Evolutionary conservation across 2,888 invertebrate species (phyloP), one percentile per base, ranked within the genome.

Genomic region (Leptinotarsa peninsularis): DNA sequence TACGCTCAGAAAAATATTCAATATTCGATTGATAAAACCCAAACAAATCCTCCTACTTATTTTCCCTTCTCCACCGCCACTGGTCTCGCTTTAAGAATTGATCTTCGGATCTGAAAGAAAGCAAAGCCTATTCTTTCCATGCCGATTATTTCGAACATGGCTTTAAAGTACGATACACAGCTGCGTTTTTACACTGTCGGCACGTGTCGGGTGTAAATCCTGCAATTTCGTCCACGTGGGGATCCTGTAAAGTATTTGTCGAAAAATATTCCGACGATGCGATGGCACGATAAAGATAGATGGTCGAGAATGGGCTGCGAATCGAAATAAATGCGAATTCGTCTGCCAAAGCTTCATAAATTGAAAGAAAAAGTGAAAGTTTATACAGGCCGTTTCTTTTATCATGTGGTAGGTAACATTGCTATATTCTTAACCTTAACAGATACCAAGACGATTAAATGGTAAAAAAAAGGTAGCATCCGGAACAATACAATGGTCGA

Each of bases 121-220:
- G 58, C 58, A 58, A 58, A 23, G 58, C 58, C 27, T 54, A 58
- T 21, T 58, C 23, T 58, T 58, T 58, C 58, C 21, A 15, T 21
- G 58, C 58, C 58, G 58, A 58, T 58, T 58, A 21, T 58, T 15
- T 27, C 27, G 23, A 4, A 58, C 58, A 58, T 17, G 27, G 58
- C 23, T 58, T 58, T 58, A 27, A 58, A 58, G 15, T 58, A 21
- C 58, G 23, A 58, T 58, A 58, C 58, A 58, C 23, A 58, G 17
- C 58, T 58, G 58, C 27, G 23, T 58, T 58, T 58, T 58, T 23
- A 23, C 58, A 14, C 58, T 58, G 58, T 23, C 23, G 58, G 58
- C 58, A 58, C 58, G 58, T 58, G 58, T 23, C 58, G 58, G 23
- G 58, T 58, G 21, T 58, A 58, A 58, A 58, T 58, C 58, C 58